Evolutionary conservation across 2,113 vertebrate genomes (phyloP).

Genomic region (Cynocephalus volans): DNA sequence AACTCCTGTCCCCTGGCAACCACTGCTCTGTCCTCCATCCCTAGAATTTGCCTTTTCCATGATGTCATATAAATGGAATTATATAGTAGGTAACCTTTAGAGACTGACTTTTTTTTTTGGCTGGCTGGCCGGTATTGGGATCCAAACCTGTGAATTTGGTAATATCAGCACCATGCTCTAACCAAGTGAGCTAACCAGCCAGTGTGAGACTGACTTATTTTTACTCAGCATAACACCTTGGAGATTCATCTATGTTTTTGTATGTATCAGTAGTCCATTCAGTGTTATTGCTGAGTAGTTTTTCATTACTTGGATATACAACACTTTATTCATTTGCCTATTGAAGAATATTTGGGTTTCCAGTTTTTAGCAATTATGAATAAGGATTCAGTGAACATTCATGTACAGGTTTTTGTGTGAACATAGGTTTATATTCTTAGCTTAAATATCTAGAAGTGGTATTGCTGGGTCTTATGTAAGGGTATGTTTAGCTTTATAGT

Average conservation of each 20-base stretch:
- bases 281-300: not conserved
- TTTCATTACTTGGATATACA: not conserved
- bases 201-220: not conserved
- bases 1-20: not conserved
- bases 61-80: not conserved
- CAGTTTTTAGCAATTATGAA: not conserved
- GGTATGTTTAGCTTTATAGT: not conserved
- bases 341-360: not conserved
- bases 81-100: not conserved
- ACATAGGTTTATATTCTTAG: not conserved
- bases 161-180: too few relatives aligned
- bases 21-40: not conserved
- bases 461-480: not conserved
- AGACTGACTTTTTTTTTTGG: not conserved
- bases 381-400: not conserved
- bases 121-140: too few relatives aligned
- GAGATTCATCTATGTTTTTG: not conserved
- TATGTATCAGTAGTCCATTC: not conserved
- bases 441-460: not conserved
- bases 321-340: not conserved
- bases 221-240: not conserved
- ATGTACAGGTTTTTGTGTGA: not conserved
- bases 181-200: too few relatives aligned
- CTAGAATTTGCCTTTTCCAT: slow-evolving; percentile 13
- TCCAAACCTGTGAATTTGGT: too few relatives aligned